Evolutionary conservation across 2,888 invertebrate genomes (phyloP).

Genomic region (Temnothorax ravouxi): DNA sequence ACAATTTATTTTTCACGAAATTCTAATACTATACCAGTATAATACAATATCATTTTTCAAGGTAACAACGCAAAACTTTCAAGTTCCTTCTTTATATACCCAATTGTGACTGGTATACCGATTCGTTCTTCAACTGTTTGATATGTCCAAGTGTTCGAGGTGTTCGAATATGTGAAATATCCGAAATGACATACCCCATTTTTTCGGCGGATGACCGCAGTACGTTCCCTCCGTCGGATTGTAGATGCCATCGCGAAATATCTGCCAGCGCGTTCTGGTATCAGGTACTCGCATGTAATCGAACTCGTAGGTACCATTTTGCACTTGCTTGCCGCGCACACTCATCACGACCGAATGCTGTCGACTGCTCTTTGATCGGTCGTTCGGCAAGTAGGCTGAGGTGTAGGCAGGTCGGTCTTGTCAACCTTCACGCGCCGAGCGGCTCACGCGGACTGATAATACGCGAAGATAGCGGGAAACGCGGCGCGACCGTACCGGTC

Average conservation of each 20-base stretch:
- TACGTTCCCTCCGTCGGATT: slow-evolving; percentile 89
- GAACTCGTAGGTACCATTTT: slow-evolving; percentile 77
- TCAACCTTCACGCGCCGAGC: slow-evolving; percentile 34
- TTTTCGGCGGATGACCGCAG: slow-evolving; percentile 88
- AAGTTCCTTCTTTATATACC: not conserved
- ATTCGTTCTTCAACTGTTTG: not conserved
- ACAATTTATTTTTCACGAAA: not conserved
- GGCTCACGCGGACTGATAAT: slow-evolving; percentile 42
- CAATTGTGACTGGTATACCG: not conserved
- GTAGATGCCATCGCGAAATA: slow-evolving; percentile 84
- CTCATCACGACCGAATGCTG: slow-evolving; percentile 70
- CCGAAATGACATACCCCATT: slow-evolving; percentile 89
- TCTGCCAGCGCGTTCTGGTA: slow-evolving; percentile 79
- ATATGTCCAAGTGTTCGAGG: not conserved
- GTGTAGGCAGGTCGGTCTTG: slow-evolving; percentile 5
- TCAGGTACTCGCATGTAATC: slow-evolving; percentile 80
- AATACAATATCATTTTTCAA: not conserved
- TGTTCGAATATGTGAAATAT: not conserved
- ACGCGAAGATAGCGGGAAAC: slow-evolving; percentile 30
- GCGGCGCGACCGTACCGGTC: slow-evolving; percentile 22
- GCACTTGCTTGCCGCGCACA: slow-evolving; percentile 72
- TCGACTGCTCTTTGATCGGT: slow-evolving; percentile 18
- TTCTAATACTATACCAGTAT: not conserved
- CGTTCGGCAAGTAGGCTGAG: slow-evolving; percentile 12
- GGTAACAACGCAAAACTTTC: not conserved